Base-by-base conservation (phyloP, 2,888 invertebrate species). In the Notodonta dromedarius region DNA sequence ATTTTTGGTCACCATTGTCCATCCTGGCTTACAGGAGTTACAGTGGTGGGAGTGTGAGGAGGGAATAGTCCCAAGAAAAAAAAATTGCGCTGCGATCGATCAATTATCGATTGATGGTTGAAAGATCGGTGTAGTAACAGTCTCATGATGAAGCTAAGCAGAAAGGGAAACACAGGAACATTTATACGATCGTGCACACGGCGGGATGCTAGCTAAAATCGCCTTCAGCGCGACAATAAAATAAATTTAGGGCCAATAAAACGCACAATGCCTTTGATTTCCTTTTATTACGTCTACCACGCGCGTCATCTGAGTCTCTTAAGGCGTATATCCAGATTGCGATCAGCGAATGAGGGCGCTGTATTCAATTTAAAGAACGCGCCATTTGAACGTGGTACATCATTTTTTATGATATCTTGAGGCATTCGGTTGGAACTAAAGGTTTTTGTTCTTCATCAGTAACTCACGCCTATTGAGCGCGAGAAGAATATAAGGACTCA, bases 211-310 rank as follows among this genome's bases (percentile, higher is more conserved):
- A 67, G 64, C 50, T 66, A 56, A 61, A 74, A 76, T 64, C 64
- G 65, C 67, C 70, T 72, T 74, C 73, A 74, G 63, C 76, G 70
- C 66, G 73, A 76, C 71, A 77, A 73, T 88, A 82, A 87, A 88
- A 85, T 78, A 82, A 85, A 86, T 88, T 87, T 86, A 87, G 78
- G 76, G 67, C 76, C 83, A 79, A 84, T 88, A 88, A 88, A 88
- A 83, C 77, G 68, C 71, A 80, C 82, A 83, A 86, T 81, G 68
- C 82, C 85, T 84, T 88, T 86, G 87, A 88, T 88, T 87, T 83
- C 75, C 78, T 86, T 86, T 87, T 87, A 87, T 84, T 84, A 79
- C 80, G 77, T 83, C 78, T 80, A 76, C 83, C 76, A 76, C 77
- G 74, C 79, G 80, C 85, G 85, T 83, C 83, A 81, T 78, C 61